These are phyloP conservation scores for Sarcophaga caerulescens DNA, from an alignment of 2,888 invertebrate species.

Conservation along the genomic window DNA sequence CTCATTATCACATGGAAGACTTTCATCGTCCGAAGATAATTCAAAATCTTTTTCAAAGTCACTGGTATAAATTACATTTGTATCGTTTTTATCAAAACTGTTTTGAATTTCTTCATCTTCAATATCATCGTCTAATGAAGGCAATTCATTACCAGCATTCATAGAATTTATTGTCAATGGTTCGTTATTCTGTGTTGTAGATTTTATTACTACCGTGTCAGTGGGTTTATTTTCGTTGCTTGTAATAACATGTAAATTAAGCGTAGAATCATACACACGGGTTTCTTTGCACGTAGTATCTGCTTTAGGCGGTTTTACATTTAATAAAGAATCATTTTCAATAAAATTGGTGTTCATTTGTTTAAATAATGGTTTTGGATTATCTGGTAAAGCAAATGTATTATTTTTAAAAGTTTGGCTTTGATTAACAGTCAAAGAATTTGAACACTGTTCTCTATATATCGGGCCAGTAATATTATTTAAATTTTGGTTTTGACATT, in stretches of 20 bases:
- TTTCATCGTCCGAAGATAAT: constrained; percentile 56
- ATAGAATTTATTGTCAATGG: background rate
- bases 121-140: constrained; percentile 21
- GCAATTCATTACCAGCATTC: background rate
- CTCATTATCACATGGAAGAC: background rate
- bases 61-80: constrained; percentile 5
- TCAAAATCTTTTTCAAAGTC: constrained; percentile 63
- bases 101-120: background rate
- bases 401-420: background rate
- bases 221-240: background rate
- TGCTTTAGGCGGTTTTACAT: too few species aligned
- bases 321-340: background rate
- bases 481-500: background rate
- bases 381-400: background rate
- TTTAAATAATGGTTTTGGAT: background rate
- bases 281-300: too few species aligned
- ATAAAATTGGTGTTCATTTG: background rate
- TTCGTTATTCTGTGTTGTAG: background rate
- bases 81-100: background rate
- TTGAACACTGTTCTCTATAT: background rate
- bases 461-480: background rate
- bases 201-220: background rate
- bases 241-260: background rate
- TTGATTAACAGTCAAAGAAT: too few species aligned
- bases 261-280: too few species aligned